A percentile compares a stretch with the other conserved stretches of the same genome.
Evolutionary conservation across 64 coral and sea anemone species (phyloP).

Genomic region (Stichodactyla mertensii): DNA sequence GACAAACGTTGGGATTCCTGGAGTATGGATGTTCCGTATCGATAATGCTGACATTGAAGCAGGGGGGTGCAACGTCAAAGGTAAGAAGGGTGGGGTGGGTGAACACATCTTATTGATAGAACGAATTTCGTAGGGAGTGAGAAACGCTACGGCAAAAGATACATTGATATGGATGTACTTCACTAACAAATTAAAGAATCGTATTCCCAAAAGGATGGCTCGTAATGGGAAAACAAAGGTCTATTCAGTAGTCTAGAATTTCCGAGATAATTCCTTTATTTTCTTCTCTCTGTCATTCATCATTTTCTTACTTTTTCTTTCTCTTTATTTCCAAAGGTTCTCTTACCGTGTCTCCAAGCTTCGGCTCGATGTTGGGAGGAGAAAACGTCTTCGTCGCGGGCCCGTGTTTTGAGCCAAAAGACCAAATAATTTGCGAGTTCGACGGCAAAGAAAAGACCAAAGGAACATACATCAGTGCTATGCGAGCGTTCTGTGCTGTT

Average conservation of each 20-base stretch:
- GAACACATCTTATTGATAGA: no score
- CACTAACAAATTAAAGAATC: no score
- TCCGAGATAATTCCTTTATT: no score
- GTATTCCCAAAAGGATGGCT: neutral
- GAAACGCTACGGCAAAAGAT: no score
- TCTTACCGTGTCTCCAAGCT: conserved; percentile 23
- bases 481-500: conserved; percentile 25
- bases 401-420: conserved; percentile 34
- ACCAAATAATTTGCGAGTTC: conserved; percentile 44
- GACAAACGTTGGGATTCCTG: conserved; percentile 45
- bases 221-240: no score
- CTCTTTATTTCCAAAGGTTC: neutral
- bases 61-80: conserved; percentile 59
- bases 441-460: conserved; percentile 10
- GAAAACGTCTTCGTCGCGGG: conserved; percentile 38
- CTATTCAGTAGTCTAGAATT: neutral
- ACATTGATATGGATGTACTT: no score
- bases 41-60: conserved; percentile 39
- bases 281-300: no score
- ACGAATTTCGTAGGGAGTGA: no score
- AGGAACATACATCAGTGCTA: conserved; percentile 4
- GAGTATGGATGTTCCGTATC: conserved; percentile 57
- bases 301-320: neutral
- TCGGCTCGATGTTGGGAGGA: conserved; percentile 46
- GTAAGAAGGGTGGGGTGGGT: neutral